Conservation (phyloP, 2,113 vertebrate species). For the Motacilla tschutschensis region DNA sequence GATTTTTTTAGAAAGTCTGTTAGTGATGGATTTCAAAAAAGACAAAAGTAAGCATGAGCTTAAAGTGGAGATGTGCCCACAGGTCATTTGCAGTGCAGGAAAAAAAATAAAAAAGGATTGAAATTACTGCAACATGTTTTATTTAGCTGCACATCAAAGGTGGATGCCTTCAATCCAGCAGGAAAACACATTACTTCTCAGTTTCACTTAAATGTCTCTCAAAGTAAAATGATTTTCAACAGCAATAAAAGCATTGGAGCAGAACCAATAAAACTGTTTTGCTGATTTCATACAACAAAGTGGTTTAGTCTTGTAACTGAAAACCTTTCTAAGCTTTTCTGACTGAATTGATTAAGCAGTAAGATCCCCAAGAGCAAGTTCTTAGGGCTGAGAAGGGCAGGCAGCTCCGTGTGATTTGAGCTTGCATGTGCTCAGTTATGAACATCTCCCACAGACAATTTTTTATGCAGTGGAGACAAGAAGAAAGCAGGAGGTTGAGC, state of each 20-base stretch:
- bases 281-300: background rate
- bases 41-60: background rate
- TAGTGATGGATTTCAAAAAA: background rate
- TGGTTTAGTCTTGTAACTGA: background rate
- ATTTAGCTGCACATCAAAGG: background rate
- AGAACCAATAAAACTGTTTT: background rate
- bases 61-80: background rate
- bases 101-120: background rate
- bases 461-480: background rate
- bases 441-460: background rate
- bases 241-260: background rate
- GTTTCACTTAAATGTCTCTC: conserved; percentile 1
- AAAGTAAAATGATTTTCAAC: conserved; percentile 2
- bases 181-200: background rate
- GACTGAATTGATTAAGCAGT: background rate
- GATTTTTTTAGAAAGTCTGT: background rate
- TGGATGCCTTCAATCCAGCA: background rate
- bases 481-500: background rate
- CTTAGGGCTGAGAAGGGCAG: background rate
- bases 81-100: background rate
- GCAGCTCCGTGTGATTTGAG: background rate
- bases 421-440: accelerated
- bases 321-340: background rate
- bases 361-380: background rate
- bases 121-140: background rate